A percentile compares a stretch with the other conserved stretches of the same genome.
These are phyloP conservation scores for Galeopsomyia nigrocyanea DNA, from an alignment of 2,888 invertebrate species.

Conservation along the genomic window DNA sequence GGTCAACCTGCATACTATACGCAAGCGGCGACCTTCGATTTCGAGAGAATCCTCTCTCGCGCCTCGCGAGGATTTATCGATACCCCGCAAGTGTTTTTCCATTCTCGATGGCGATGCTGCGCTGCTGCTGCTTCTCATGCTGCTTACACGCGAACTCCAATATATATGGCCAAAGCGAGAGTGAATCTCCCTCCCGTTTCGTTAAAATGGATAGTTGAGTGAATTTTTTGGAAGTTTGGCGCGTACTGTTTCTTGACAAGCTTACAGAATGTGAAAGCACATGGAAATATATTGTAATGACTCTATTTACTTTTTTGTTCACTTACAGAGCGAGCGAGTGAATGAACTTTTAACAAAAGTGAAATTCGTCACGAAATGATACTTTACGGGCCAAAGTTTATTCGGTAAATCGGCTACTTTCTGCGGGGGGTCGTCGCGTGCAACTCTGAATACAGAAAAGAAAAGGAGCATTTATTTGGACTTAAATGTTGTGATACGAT, in stretches of 20 bases:
- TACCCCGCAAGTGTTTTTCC: conserved; percentile 6
- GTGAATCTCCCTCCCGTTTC: neutral
- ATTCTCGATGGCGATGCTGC: neutral
- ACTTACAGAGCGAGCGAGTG: too few species aligned
- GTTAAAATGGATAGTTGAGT: conserved; percentile 11
- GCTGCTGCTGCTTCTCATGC: neutral
- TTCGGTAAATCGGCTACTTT: too few species aligned
- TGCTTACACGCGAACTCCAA: neutral
- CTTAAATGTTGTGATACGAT: too few species aligned
- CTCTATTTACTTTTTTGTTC: too few species aligned
- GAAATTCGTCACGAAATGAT: too few species aligned
- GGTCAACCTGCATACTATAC: conserved; percentile 46
- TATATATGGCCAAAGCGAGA: neutral
- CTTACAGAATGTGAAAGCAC: conserved; percentile 26
- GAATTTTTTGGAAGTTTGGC: neutral
- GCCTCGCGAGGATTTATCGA: conserved; percentile 37
- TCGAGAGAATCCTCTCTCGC: neutral
- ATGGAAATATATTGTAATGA: neutral
- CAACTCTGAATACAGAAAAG: too few species aligned
- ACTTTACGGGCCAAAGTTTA: too few species aligned
- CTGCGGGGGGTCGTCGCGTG: too few species aligned
- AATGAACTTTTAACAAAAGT: too few species aligned
- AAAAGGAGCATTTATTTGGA: too few species aligned
- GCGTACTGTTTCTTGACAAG: neutral
- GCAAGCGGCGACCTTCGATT: neutral